Percentiles rank a stretch among this genome's conserved stretches.
Conservation (phyloP, 2,888 invertebrate species). For the Drosophila buzzatii region DNA sequence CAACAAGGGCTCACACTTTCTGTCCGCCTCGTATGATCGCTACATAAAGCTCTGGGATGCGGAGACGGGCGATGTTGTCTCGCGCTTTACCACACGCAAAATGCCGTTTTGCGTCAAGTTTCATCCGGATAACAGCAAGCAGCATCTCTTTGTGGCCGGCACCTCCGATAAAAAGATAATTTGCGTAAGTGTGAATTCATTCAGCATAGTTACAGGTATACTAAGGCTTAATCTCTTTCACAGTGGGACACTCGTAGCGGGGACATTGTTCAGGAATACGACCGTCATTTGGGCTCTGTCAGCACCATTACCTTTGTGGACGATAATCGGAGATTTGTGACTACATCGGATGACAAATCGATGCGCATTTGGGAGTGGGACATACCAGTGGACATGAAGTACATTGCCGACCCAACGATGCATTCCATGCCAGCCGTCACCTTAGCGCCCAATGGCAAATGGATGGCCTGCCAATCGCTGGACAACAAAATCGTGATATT, state of each 20-base stretch:
- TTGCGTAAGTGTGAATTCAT: conserved; percentile 89
- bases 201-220: neutral
- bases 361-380: conserved; percentile 99
- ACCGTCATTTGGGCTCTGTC: conserved; percentile 98
- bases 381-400: conserved; percentile 99
- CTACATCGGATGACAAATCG: conserved; percentile 99
- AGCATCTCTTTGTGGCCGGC: conserved; percentile 98
- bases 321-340: conserved; percentile 98
- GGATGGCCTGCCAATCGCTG: conserved; percentile 99
- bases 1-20: conserved; percentile 95
- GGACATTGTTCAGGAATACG: conserved; percentile 98
- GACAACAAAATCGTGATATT: conserved; percentile 99
- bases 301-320: conserved; percentile 99
- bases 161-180: conserved; percentile 99
- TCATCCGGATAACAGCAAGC: conserved; percentile 98
- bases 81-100: conserved; percentile 97
- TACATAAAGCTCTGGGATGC: conserved; percentile 99
- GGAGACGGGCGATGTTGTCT: conserved; percentile 95
- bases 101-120: conserved; percentile 99
- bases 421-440: conserved; percentile 99
- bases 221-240: neutral
- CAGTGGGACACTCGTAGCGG: conserved; percentile 98
- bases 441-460: conserved; percentile 97
- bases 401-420: conserved; percentile 99
- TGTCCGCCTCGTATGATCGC: conserved; percentile 98